Evolutionary conservation across 1,140 invertebrate species (phyloP).

Genomic region (Melitaea cinxia): DNA sequence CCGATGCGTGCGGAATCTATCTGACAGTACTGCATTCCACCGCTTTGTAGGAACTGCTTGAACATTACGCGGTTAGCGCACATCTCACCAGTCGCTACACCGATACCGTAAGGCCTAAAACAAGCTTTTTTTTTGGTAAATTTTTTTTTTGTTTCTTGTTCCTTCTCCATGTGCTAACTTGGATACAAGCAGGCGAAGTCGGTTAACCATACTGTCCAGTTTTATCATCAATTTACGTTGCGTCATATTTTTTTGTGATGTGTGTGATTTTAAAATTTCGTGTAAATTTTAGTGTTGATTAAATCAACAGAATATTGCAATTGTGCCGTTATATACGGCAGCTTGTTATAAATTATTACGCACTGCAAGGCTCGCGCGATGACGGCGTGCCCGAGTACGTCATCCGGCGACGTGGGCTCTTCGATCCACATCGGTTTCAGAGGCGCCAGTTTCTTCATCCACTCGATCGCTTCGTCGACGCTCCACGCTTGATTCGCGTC

Average conservation of each 20-base stretch:
- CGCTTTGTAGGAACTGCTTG: constrained; percentile 93
- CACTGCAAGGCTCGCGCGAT: constrained; percentile 86
- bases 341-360: constrained; percentile 14
- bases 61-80: constrained; percentile 95
- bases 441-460: constrained; percentile 90
- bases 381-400: constrained; percentile 90
- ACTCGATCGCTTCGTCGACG: constrained; percentile 90
- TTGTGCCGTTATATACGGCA: no score
- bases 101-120: constrained; percentile 86
- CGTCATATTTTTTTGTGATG: no score
- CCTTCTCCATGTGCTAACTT: no score
- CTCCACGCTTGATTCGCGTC: constrained; percentile 97
- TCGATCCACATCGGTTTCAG: constrained; percentile 95
- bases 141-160: not conserved
- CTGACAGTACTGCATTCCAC: constrained; percentile 93
- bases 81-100: constrained; percentile 95
- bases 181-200: no score
- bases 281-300: no score
- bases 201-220: no score
- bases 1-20: constrained; percentile 94
- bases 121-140: not conserved
- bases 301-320: no score
- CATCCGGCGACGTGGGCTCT: constrained; percentile 96
- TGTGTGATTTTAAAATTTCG: no score
- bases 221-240: no score